Conservation (phyloP, 2,113 vertebrate species). For the Sinosuthora webbiana region DNA sequence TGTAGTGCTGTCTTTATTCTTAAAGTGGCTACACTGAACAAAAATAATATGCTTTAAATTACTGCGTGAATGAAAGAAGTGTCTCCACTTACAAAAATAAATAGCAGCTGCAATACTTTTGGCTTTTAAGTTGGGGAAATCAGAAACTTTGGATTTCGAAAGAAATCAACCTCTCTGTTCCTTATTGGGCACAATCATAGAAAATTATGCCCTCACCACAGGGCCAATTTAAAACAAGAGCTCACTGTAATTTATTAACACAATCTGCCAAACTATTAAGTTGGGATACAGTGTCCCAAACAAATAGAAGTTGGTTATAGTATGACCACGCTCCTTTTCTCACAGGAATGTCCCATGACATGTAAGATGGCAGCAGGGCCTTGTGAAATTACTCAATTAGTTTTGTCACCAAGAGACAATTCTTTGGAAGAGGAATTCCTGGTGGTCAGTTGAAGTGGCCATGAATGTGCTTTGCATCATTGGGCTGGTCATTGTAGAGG, state of each 20-base stretch:
- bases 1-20: slow-evolving; percentile 29
- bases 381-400: background rate
- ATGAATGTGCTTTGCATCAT: background rate
- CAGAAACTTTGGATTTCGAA: background rate
- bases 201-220: background rate
- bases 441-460: background rate
- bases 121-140: slow-evolving; percentile 24
- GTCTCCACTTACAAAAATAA: slow-evolving; percentile 25
- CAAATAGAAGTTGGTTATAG: background rate
- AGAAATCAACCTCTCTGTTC: background rate
- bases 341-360: background rate
- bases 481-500: background rate
- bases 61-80: slow-evolving; percentile 24
- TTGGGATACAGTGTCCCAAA: background rate
- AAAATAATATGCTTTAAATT: slow-evolving; percentile 55
- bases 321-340: background rate
- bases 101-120: slow-evolving; percentile 18
- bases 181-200: background rate
- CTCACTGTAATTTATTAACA: background rate
- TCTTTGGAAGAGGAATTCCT: background rate
- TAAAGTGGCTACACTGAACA: slow-evolving; percentile 18
- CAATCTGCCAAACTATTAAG: background rate
- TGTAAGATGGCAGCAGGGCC: background rate
- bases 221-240: background rate
- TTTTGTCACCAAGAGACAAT: background rate